phyloP scores from a whole-genome alignment of 30 jellyfish, hydroid and myxozoan species.

The Chironex yamaguchii region DNA sequence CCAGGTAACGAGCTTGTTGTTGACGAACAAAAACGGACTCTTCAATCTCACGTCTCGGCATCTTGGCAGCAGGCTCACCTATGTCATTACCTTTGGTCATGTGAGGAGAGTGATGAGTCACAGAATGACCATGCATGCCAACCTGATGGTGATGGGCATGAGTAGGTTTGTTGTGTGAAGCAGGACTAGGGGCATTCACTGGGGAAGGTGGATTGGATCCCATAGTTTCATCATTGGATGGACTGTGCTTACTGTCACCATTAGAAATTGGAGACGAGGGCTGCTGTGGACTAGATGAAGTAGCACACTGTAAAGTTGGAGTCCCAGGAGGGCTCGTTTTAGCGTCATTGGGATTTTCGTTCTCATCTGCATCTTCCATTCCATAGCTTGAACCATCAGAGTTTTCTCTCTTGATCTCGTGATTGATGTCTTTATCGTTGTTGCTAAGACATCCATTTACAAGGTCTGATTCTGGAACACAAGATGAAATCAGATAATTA shows the following conservation, averaged over 20 bases:
- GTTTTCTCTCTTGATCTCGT: neutral
- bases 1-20: constrained; percentile 78
- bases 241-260: neutral
- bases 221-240: neutral
- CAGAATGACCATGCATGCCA: neutral
- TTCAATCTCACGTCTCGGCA: constrained; percentile 89
- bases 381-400: neutral
- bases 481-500: neutral
- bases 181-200: neutral
- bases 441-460: neutral
- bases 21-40: constrained; percentile 78
- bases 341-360: neutral
- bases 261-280: neutral
- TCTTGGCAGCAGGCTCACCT: constrained; percentile 83
- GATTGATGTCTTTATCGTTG: neutral
- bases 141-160: neutral
- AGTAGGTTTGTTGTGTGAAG: neutral
- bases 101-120: neutral
- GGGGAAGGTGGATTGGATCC: neutral
- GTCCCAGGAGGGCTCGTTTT: neutral
- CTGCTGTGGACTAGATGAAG: neutral
- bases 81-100: neutral
- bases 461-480: neutral
- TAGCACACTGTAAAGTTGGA: neutral
- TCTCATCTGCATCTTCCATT: neutral